Base-by-base conservation (phyloP, 1,140 invertebrate species). In the Cataglyphis hispanica region DNA sequence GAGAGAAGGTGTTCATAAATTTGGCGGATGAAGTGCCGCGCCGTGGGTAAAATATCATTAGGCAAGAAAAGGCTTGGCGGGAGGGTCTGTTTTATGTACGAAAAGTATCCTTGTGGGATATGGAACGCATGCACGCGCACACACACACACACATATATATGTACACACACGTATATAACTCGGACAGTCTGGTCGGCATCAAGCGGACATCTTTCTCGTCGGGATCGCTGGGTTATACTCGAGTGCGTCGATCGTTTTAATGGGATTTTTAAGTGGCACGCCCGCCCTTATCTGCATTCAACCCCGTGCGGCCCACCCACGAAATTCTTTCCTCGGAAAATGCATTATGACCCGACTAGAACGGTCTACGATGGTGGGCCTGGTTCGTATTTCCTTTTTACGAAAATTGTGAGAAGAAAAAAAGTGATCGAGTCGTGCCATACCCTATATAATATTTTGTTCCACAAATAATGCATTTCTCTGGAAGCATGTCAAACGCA, bases 211-310 rank as follows among this genome's bases (percentile, higher is more conserved):
- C 83, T 81, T 86, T 84, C 78, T 67, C 69, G 77, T 61, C 58
- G 56, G 70, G 66, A 50, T 77, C 53, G 60, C n/a, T 61, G 53
- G 67, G 66, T 61, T 72, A 77, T 60, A 84, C 88, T 84, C 77
- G 37, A 87, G 77, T 50, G 46, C 46, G 46, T 81, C 78, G 90
- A 89, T 91, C 84, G 85, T 85, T 90, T 87, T 91, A 91, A 90
- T 91, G 89, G 89, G 87, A 87, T 76, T 87, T 88, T 87, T 90
- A 89, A 91, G 89, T 89, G 89, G 84, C 77, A 66, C 69, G 69
- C 43, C 56, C 37, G 85, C 50, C 83, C 87, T 91, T 90, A 90
- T 91, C 89, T 91, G 53, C 83, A 84, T 88, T 77, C 81, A 85
- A 86, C 81, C 87, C 85, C 37, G 50, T 46, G 37, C 61, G 69